Percentiles rank a stretch among this genome's conserved stretches.
Conservation (phyloP, 2,888 invertebrate genomes). For the Melieria omissa region DNA sequence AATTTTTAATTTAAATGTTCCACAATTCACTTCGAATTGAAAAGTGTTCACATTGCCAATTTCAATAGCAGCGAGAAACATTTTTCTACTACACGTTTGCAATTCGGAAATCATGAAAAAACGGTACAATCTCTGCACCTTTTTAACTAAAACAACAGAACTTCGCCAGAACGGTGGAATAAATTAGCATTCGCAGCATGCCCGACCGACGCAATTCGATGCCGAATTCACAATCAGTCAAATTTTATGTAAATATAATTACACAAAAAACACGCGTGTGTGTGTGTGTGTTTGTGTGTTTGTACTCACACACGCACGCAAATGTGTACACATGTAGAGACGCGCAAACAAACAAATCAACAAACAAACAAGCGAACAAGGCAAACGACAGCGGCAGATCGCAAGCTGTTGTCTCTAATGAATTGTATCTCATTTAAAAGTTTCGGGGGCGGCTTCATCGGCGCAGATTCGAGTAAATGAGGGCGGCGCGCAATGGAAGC, state of each 20-base stretch:
- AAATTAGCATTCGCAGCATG: not conserved
- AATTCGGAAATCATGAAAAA: too few relatives aligned
- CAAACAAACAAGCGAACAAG: not conserved
- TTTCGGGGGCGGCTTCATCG: not conserved
- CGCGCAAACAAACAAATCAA: not conserved
- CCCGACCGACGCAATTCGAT: not conserved
- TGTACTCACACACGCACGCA: not conserved
- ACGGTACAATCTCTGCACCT: not conserved
- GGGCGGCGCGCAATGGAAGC: too few relatives aligned
- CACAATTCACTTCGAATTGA: too few relatives aligned
- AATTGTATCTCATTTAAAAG: constrained; percentile 13
- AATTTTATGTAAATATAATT: not conserved
- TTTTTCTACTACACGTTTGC: too few relatives aligned
- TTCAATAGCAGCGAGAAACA: too few relatives aligned
- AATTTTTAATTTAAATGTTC: too few relatives aligned
- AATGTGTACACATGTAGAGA: not conserved
- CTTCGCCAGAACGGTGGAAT: too few relatives aligned
- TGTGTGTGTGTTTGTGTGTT: not conserved
- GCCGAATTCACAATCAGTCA: not conserved
- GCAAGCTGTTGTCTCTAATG: constrained; percentile 3
- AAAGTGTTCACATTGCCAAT: too few relatives aligned
- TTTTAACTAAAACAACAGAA: not conserved
- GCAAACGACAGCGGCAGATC: not conserved
- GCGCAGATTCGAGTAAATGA: too few relatives aligned
- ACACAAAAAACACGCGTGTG: not conserved